Evolutionary conservation across 2,888 invertebrate genomes (phyloP).

Genomic region (Callimorpha dominula): DNA sequence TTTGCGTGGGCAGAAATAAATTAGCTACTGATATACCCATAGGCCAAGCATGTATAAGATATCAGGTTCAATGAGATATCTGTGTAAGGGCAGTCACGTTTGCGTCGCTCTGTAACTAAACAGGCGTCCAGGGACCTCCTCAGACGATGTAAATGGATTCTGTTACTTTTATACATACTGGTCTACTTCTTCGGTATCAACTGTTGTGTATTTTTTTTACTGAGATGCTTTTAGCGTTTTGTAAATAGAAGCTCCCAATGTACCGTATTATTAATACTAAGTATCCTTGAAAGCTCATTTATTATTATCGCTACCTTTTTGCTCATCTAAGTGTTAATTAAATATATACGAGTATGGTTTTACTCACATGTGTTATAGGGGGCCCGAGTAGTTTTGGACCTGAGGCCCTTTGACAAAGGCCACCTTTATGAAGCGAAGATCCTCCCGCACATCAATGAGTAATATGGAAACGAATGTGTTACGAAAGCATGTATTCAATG

Average conservation of each 20-base stretch:
- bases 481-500: no score
- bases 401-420: no score
- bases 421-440: no score
- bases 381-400: not conserved
- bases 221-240: not conserved
- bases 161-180: not conserved
- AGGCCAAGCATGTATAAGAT: not conserved
- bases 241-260: not conserved
- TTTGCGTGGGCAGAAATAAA: not conserved
- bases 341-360: not conserved
- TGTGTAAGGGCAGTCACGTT: not conserved
- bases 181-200: not conserved
- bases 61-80: not conserved
- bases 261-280: not conserved
- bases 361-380: not conserved
- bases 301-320: not conserved
- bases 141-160: not conserved
- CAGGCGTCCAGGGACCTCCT: not conserved
- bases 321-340: not conserved
- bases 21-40: not conserved
- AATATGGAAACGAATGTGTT: no score
- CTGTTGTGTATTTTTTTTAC: not conserved
- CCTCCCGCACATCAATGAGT: no score
- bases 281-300: not conserved
- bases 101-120: not conserved